Percentiles rank a stretch among this genome's conserved stretches.
These are phyloP conservation scores for Eulemur macaco DNA, from an alignment of 2,113 vertebrate genomes.

Conservation along the genomic window DNA sequence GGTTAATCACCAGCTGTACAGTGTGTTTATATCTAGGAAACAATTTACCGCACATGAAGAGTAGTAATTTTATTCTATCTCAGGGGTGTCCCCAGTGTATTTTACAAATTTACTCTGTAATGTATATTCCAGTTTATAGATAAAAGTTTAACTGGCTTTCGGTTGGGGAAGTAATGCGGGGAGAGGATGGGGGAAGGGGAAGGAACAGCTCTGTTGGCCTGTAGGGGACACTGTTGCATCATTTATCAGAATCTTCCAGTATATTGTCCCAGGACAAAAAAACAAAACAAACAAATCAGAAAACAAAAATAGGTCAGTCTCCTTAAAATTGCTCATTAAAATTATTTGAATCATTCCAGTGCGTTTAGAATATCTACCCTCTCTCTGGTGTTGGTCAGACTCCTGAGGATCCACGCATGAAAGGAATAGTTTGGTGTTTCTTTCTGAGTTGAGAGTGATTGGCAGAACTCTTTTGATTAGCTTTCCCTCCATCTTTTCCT, in stretches of 20 bases:
- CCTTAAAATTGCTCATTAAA: not conserved
- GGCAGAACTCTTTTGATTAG: slow-evolving; percentile 60
- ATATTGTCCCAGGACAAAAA: slow-evolving; percentile 81
- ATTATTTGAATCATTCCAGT: slow-evolving; percentile 56
- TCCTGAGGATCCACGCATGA: not conserved
- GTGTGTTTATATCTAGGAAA: slow-evolving; percentile 44
- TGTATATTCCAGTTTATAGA: slow-evolving; percentile 52
- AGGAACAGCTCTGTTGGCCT: slow-evolving; percentile 78
- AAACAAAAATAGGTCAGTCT: slow-evolving; percentile 35
- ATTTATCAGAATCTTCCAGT: slow-evolving; percentile 75
- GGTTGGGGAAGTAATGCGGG: not conserved
- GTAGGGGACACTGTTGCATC: slow-evolving; percentile 88
- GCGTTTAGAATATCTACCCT: slow-evolving; percentile 17
- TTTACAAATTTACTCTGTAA: slow-evolving; percentile 62
- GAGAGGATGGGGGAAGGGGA: not conserved
- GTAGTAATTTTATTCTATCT: slow-evolving; percentile 70
- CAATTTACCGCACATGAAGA: slow-evolving; percentile 33
- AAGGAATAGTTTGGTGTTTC: not conserved
- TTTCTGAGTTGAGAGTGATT: slow-evolving; percentile 54
- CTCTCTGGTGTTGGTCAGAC: not conserved
- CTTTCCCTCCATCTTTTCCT: slow-evolving; percentile 52
- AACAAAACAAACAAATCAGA: not conserved
- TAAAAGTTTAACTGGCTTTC: slow-evolving; percentile 63
- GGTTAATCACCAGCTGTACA: slow-evolving; percentile 48
- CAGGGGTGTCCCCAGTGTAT: slow-evolving; percentile 57